phyloP scores from a whole-genome alignment of 1,140 invertebrate species.

The Penaeus vannamei region DNA sequence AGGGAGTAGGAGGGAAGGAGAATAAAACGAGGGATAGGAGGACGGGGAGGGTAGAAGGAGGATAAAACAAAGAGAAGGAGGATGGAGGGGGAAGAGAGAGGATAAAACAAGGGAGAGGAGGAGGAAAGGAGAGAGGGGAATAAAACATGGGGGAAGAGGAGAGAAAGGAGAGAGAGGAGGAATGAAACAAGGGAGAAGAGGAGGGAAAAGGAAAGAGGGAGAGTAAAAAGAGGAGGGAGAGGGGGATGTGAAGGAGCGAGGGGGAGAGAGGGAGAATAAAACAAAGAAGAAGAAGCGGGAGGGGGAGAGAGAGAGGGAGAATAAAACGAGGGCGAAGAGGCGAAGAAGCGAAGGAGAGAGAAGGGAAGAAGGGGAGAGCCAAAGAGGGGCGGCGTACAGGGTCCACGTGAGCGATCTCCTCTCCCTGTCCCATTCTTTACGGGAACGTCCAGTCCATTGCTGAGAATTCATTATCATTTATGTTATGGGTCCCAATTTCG shows the following conservation, averaged over 20 bases:
- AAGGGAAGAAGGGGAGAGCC: not conserved
- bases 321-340: not conserved
- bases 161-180: no score
- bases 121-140: not conserved
- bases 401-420: not conserved
- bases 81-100: not conserved
- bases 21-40: no score
- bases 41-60: no score
- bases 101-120: not conserved
- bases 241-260: no score
- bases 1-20: no score
- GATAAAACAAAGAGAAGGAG: not conserved
- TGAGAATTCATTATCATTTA: slow-evolving; percentile 52
- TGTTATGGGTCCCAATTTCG: slow-evolving; percentile 49
- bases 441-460: slow-evolving; percentile 24
- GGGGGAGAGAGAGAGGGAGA: not conserved
- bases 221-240: no score
- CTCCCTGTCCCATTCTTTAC: slow-evolving; percentile 12
- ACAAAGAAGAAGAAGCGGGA: no score
- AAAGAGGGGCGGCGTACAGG: not conserved
- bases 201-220: no score
- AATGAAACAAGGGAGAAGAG: no score
- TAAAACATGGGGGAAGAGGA: no score
- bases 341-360: not conserved
- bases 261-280: no score